Percentiles rank a stretch among this genome's conserved stretches.
Evolutionary conservation across 1,140 invertebrate genomes (phyloP).

Genomic region (Philotrypesis tridentata): DNA sequence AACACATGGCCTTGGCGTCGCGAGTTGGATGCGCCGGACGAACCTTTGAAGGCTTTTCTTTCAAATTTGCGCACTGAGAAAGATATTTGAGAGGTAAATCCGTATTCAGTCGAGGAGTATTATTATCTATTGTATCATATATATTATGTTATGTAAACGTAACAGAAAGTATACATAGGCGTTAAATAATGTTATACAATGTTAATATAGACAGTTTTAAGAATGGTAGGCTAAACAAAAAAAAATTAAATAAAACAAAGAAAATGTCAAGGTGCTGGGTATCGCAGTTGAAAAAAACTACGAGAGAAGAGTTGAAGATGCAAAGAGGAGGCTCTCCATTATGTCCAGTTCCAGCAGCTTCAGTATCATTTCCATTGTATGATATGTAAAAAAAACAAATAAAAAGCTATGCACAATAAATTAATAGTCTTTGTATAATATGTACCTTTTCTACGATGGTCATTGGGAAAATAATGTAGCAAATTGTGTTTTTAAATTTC

Average conservation of each 20-base stretch:
- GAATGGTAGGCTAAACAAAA: slow-evolving; percentile 54
- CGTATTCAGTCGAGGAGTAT: slow-evolving; percentile 68
- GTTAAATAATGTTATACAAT: slow-evolving; percentile 64
- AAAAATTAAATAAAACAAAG: slow-evolving; percentile 27
- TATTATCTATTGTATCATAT: slow-evolving; percentile 70
- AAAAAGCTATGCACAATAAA: slow-evolving; percentile 65
- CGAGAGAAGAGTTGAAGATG: neutral
- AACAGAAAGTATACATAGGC: slow-evolving; percentile 63
- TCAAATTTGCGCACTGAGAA: neutral
- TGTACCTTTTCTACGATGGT: neutral
- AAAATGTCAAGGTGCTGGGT: slow-evolving; percentile 58
- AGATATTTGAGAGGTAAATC: slow-evolving; percentile 52
- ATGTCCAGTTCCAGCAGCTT: slow-evolving; percentile 67
- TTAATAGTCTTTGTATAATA: neutral
- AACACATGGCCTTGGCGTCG: slow-evolving; percentile 56
- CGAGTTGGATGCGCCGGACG: slow-evolving; percentile 45
- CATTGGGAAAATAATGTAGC: neutral
- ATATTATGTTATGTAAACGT: slow-evolving; percentile 66
- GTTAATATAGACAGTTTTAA: slow-evolving; percentile 58
- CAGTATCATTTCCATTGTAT: slow-evolving; percentile 72
- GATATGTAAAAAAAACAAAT: slow-evolving; percentile 70
- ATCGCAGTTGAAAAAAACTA: slow-evolving; percentile 47
- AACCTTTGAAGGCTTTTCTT: slow-evolving; percentile 60
- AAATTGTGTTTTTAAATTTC: slow-evolving; percentile 55
- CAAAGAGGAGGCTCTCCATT: slow-evolving; percentile 45